A percentile compares a stretch with the other conserved stretches of the same genome.
These are phyloP conservation scores for Pristiophorus japonicus DNA, from an alignment of 2,113 vertebrate genomes.

Conservation along the genomic window DNA sequence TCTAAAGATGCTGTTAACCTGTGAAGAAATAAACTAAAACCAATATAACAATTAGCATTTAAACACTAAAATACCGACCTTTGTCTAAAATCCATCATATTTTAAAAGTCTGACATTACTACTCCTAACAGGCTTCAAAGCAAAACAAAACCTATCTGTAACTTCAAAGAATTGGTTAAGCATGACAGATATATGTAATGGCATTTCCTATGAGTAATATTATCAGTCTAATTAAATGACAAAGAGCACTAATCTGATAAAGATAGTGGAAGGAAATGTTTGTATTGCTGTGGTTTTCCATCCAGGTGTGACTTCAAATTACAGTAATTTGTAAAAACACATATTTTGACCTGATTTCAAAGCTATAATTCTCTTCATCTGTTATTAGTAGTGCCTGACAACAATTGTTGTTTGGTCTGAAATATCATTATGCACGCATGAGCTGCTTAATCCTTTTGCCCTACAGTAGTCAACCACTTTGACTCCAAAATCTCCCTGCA, in stretches of 20 bases:
- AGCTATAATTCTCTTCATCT: slow-evolving; percentile 22
- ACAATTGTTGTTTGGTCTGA: slow-evolving; percentile 25
- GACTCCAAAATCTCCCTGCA: not conserved
- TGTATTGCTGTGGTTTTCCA: slow-evolving; percentile 30
- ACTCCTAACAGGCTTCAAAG: not conserved
- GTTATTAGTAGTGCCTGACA: slow-evolving; percentile 30
- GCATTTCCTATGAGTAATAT: slow-evolving; percentile 31
- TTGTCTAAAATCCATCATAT: not conserved
- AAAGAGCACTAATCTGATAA: slow-evolving; percentile 12
- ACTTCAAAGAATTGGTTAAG: not conserved
- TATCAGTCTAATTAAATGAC: slow-evolving; percentile 31
- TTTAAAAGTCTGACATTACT: not conserved
- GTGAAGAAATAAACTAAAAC: not conserved
- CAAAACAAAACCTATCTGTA: not conserved
- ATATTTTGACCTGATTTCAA: slow-evolving; percentile 27
- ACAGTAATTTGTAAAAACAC: slow-evolving; percentile 35
- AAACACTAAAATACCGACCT: not conserved
- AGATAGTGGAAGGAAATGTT: slow-evolving; percentile 27
- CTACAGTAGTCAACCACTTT: slow-evolving; percentile 30
- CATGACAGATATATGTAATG: slow-evolving; percentile 2
- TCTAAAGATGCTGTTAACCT: not conserved
- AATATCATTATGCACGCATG: slow-evolving; percentile 30
- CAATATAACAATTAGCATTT: not conserved
- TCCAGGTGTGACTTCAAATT: slow-evolving; percentile 34
- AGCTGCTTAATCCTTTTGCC: slow-evolving; percentile 30